Base-by-base conservation (phyloP, 2,113 vertebrate species). In the Puma concolor region DNA sequence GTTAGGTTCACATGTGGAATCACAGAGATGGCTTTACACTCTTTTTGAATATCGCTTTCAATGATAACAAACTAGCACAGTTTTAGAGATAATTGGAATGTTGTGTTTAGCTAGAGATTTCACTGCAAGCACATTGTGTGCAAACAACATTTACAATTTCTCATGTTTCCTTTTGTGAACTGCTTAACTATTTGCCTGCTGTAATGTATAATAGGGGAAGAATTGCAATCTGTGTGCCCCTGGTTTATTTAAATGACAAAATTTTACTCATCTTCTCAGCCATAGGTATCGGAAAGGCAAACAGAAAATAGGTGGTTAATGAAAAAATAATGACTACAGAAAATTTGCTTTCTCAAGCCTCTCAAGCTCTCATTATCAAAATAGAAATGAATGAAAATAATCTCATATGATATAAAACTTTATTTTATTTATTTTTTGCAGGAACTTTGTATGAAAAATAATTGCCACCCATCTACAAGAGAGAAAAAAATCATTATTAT, bases 91-190 rank as follows among this genome's bases (percentile, higher is more conserved):
- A 81, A 87, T 79, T 97, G 71, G n/a, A 93, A 83, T 50, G 86
- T 31, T 97, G 48, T 87, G 77, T 81, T 92, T 63, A 91, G 74
- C 36, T 71, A 90, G 92, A 85, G 69, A 85, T 52, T 86, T 74
- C 95, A 31, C 31, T 13, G 36, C 2, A 83, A 38, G 67, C 95
- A 60, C 13, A 89, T 4, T 31, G 82, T 90, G 90, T 76, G 82
- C 89, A 97, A 96, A 83, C 91, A 97, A 85, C 90, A 90, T 94
- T 96, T 97, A 96, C 25, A 89, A 52, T 86, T 96, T 95, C 80
- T 97, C 81, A 79, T 95, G 71, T 77, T 96, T 96, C 71, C 57
- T 88, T 95, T 96, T 91, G 52, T 86, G 74, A 97, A 96, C 96
- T 93, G 72, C 86, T 95, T 97, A 97, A 96, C 82, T 95, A 91